These are phyloP conservation scores for Liasis olivaceus DNA, from an alignment of 2,797 vertebrate species.

Conservation along the genomic window DNA sequence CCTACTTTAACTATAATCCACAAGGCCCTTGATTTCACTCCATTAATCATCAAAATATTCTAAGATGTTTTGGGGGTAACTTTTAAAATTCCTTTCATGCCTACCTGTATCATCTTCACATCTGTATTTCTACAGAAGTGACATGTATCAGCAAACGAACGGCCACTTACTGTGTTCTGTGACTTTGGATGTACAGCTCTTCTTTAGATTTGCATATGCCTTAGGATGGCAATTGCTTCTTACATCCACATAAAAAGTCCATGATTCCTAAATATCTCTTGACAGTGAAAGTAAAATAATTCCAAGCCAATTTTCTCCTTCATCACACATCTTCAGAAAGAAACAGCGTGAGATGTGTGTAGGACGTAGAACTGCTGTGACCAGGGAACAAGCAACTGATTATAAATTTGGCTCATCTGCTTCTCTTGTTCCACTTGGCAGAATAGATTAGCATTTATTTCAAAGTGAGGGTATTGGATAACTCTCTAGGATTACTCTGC, in stretches of 20 bases:
- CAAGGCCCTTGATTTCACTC: not conserved
- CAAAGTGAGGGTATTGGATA: slow-evolving; percentile 33
- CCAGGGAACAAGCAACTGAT: slow-evolving; percentile 30
- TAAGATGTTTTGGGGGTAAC: not conserved
- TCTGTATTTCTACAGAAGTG: not conserved
- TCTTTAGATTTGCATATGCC: not conserved
- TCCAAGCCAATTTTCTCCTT: slow-evolving; percentile 29
- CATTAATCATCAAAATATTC: not conserved
- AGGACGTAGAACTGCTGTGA: slow-evolving; percentile 3
- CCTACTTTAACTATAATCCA: not conserved
- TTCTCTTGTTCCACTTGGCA: slow-evolving; percentile 39
- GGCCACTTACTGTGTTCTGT: not conserved
- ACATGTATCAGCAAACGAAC: not conserved
- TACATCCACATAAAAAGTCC: not conserved
- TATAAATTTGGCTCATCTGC: slow-evolving; percentile 41
- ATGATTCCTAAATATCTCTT: slow-evolving; percentile 25
- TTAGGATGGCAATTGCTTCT: slow-evolving; percentile 24
- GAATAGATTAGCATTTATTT: slow-evolving; percentile 35
- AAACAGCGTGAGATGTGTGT: slow-evolving; percentile 1
- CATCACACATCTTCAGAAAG: slow-evolving; percentile 22
- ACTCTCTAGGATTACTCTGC: slow-evolving; percentile 27
- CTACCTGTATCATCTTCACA: not conserved
- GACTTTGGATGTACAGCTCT: not conserved
- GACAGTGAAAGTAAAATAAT: slow-evolving; percentile 26
- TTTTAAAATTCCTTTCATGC: not conserved